Evolutionary conservation across 2,113 vertebrate genomes (phyloP).

Genomic region (Salvator merianae): DNA sequence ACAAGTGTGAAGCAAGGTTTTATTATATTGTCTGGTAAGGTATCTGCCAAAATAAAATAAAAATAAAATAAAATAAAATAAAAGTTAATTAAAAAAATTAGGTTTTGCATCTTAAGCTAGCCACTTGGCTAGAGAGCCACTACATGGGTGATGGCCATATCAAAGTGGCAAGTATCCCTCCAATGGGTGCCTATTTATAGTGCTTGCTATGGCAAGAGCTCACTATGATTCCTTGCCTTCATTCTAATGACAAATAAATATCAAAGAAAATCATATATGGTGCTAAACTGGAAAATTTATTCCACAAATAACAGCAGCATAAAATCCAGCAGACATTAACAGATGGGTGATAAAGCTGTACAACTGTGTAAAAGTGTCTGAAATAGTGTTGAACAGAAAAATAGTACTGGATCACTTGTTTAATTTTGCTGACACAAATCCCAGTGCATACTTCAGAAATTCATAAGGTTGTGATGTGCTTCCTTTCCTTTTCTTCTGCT

Average conservation of each 20-base stretch:
- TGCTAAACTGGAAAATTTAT: conserved; percentile 16
- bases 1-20: neutral
- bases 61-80: no score
- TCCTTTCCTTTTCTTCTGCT: neutral
- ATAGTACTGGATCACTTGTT: neutral
- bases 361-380: conserved; percentile 18
- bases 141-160: neutral
- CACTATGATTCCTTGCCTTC: neutral
- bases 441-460: neutral
- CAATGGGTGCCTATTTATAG: neutral
- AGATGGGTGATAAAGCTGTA: conserved; percentile 5
- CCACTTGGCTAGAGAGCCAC: neutral
- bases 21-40: neutral
- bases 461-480: neutral
- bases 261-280: conserved; percentile 23
- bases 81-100: neutral
- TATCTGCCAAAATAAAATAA: neutral
- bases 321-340: conserved; percentile 26
- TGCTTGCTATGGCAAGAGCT: neutral
- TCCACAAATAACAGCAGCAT: conserved; percentile 13
- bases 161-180: neutral
- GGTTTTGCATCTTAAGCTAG: neutral
- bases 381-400: conserved; percentile 26
- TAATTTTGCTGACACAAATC: neutral
- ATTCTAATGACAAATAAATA: conserved; percentile 31